Percentiles rank a stretch among this genome's conserved stretches.
phyloP scores from a whole-genome alignment of 2,113 vertebrate species.

The Chiloscyllium plagiosum region DNA sequence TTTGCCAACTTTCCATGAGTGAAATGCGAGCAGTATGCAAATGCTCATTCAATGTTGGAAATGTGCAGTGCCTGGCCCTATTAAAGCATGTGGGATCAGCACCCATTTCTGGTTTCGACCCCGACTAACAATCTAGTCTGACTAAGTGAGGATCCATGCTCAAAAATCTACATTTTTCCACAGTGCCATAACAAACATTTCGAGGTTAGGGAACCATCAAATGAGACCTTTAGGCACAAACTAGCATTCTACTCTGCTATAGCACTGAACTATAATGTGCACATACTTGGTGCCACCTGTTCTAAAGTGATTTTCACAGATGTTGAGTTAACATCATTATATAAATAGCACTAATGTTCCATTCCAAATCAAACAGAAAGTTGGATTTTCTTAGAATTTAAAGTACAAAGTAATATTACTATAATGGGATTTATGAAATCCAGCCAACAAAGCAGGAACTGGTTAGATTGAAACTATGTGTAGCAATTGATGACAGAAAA shows the following conservation, averaged over 20 bases:
- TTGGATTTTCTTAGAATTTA: conserved; percentile 28
- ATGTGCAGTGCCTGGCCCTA: background rate
- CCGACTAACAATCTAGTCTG: background rate
- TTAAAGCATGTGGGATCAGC: background rate
- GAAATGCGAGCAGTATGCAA: background rate
- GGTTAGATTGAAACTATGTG: background rate
- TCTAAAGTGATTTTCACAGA: background rate
- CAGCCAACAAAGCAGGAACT: background rate
- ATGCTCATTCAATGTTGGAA: background rate
- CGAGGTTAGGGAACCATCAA: background rate
- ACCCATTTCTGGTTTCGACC: background rate
- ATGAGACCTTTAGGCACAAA: background rate
- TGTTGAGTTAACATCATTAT: conserved; percentile 6
- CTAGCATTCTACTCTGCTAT: background rate
- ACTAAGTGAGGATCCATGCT: background rate
- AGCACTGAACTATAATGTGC: background rate
- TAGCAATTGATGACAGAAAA: conserved; percentile 29
- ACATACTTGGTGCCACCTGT: background rate
- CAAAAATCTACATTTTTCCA: background rate
- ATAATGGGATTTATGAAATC: conserved; percentile 21
- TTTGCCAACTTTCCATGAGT: background rate
- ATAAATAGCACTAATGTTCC: conserved; percentile 11
- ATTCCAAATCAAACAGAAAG: conserved; percentile 30
- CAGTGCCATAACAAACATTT: background rate
- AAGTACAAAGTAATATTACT: conserved; percentile 27